Base-by-base conservation (phyloP, 1,140 invertebrate species). In the Drosophila leontia region DNA sequence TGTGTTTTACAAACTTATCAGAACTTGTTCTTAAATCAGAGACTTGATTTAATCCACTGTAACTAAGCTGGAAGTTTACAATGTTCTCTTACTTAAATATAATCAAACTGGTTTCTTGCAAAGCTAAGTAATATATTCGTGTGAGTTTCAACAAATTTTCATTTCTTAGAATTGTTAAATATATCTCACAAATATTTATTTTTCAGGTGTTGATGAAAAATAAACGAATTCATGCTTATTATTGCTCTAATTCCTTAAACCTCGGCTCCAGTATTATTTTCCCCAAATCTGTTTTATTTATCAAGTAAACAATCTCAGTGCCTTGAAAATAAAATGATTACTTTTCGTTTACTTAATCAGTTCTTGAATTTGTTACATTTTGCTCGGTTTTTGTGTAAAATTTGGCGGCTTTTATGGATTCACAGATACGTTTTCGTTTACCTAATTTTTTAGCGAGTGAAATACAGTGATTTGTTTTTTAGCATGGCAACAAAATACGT, bases 401-500 rank as follows among this genome's bases (percentile, higher is more conserved):
- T 29, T 39, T 3, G 12, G 2, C 29, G 4, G 34, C 12, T 39
- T 50, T 50, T 50, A 7, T 50, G 9, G n/a, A 19, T 59, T 19
- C 17, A 35, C 23, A 19, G 35, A 55, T 63, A 19, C 8, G 1
- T 19, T 29, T 29, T 61, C 8, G 39, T 19, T 75, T 72, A 41
- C 39, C 37, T 15, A 26, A 50, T 39, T 64, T 26, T 19, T 57
- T 56, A 75, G 45, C 26, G 4, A 61, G 13, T 48, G 2, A 71
- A 72, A 37, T 42, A 2, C 3, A 50, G 4, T 35, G 51, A 58
- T 48, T 71, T 58, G 42, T 57, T 37, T 37, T 72, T 76, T 76
- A 75, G 53, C 60, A 39, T 42, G n/a, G 71, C 57, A 19, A 35
- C 39, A 75, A 76, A 75, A 53, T 29, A 15, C 45, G 9, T 41